Conservation (phyloP, 2,888 invertebrate species). For the Macrophya alboannulata region DNA sequence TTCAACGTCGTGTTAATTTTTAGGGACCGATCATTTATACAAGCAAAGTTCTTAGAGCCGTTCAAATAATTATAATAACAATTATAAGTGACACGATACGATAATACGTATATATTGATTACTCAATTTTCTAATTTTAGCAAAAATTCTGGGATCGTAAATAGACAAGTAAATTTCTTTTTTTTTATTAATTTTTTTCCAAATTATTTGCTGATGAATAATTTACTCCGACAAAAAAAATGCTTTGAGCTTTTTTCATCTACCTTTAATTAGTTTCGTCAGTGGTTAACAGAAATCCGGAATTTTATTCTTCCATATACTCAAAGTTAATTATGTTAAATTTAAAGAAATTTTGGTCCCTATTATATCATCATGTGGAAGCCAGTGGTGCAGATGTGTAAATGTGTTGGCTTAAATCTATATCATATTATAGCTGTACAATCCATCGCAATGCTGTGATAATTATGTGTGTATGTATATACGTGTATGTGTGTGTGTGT, state of each 20-base stretch:
- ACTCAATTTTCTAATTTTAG: neutral
- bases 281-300: neutral
- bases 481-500: conserved; percentile 68
- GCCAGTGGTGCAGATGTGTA: conserved; percentile 69
- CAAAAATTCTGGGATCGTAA: too few species aligned
- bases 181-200: neutral
- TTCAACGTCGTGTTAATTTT: conserved; percentile 45
- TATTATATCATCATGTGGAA: conserved; percentile 69
- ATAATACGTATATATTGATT: neutral
- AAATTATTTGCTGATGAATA: neutral
- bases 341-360: conserved; percentile 70
- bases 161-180: neutral
- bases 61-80: conserved; percentile 56
- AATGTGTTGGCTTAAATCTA: conserved; percentile 68
- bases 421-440: conserved; percentile 73
- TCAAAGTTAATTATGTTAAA: conserved; percentile 23
- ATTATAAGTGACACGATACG: neutral
- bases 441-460: conserved; percentile 75
- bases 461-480: conserved; percentile 70
- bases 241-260: neutral
- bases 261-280: neutral
- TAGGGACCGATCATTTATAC: conserved; percentile 48
- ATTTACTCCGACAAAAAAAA: neutral
- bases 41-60: conserved; percentile 14
- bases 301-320: neutral